Conservation (phyloP, 2,888 invertebrate genomes). For the Nemoura dubitans region DNA sequence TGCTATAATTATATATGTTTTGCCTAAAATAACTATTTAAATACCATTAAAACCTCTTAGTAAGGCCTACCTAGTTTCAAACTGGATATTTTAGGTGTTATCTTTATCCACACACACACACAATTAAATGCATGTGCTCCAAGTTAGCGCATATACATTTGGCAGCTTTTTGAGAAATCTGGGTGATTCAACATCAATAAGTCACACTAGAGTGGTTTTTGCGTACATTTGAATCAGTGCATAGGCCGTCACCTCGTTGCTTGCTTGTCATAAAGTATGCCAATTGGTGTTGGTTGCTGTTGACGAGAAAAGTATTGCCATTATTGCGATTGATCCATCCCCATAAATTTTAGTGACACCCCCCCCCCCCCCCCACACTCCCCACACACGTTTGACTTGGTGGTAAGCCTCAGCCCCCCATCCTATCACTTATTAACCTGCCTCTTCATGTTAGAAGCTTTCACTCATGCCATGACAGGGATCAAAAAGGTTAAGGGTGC, state of each 20-base stretch:
- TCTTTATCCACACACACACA: too few species aligned
- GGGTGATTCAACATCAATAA: neutral
- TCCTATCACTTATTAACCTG: neutral
- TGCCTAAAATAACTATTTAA: too few species aligned
- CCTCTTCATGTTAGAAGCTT: neutral
- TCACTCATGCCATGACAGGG: neutral
- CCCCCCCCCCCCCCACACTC: neutral
- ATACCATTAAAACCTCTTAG: too few species aligned
- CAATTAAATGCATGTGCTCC: too few species aligned
- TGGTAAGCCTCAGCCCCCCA: neutral
- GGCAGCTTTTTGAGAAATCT: neutral
- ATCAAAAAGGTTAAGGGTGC: neutral
- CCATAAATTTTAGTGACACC: neutral
- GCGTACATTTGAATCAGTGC: conserved; percentile 7
- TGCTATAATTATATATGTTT: too few species aligned
- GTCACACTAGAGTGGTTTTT: neutral
- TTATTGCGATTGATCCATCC: neutral
- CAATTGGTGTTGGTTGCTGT: neutral
- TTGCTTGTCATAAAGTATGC: neutral
- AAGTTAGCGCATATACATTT: neutral
- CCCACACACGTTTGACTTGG: neutral
- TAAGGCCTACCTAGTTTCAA: too few species aligned
- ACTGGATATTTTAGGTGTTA: too few species aligned
- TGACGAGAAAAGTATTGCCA: too few species aligned
- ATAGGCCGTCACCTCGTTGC: neutral